Evolutionary conservation across 1,140 invertebrate species (phyloP).

Genomic region (Drosophila rhopaloa): DNA sequence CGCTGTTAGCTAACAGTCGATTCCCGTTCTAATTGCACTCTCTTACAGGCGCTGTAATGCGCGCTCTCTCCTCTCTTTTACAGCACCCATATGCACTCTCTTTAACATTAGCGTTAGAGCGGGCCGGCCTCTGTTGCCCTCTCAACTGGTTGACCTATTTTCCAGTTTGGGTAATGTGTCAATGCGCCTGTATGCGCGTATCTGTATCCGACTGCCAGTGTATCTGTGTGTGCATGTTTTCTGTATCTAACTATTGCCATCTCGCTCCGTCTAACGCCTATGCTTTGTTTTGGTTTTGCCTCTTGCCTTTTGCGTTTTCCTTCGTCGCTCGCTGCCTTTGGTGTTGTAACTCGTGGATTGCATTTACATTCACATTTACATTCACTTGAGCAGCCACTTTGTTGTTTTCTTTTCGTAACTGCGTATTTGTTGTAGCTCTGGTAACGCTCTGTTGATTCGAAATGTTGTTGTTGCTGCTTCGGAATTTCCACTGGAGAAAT

Average conservation of each 20-base stretch:
- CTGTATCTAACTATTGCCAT: constrained; percentile 35
- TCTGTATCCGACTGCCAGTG: neutral
- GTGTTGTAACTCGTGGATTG: constrained; percentile 75
- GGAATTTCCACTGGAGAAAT: constrained; percentile 78
- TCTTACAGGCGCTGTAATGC: constrained; percentile 43
- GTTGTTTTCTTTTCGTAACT: constrained; percentile 71
- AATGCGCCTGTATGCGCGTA: constrained; percentile 25
- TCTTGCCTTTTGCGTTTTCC: constrained; percentile 60
- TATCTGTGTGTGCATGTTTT: constrained; percentile 5
- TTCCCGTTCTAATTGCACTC: constrained; percentile 72
- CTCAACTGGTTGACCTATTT: constrained; percentile 77
- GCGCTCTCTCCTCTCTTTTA: constrained; percentile 20
- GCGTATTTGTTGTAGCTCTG: constrained; percentile 76
- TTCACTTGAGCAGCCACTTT: constrained; percentile 43
- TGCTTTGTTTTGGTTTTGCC: constrained; percentile 78
- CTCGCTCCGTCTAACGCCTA: constrained; percentile 69
- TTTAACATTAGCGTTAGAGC: constrained; percentile 48
- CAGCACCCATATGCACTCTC: neutral
- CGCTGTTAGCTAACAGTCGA: constrained; percentile 67
- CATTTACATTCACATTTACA: constrained; percentile 69
- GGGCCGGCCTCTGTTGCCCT: constrained; percentile 35
- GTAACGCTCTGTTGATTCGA: constrained; percentile 66
- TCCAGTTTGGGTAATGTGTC: constrained; percentile 74
- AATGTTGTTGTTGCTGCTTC: constrained; percentile 28
- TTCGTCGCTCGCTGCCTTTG: constrained; percentile 46